Evolutionary conservation across 2,888 invertebrate species (phyloP), one percentile per base, ranked within the genome.

Genomic region (Phyto melanocephala): DNA sequence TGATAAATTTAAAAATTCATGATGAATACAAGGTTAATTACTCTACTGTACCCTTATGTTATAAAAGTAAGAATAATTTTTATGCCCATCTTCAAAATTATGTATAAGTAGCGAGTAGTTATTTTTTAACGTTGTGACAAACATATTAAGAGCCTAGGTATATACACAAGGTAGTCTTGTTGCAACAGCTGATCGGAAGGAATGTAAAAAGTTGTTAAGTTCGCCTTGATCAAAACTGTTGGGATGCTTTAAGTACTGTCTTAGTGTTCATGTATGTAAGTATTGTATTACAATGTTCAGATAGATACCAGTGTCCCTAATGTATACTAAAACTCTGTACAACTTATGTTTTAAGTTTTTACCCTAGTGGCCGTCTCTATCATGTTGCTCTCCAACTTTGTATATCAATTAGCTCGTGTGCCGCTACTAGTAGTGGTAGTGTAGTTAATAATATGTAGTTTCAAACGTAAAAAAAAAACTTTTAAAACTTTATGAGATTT

Each of bases 401-500:
- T 42, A 40, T 68, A 68, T 68, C 60, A 68, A 77, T 60, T 68
- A 60, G 42, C 50, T 74, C 15, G 17, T 68, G 52, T n/a, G 37
- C n/a, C 40, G 33, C 42, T 37, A 28, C 15, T 7, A 20, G 42
- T 45, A 56, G 15, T 40, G 15, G 8, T 15, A 33, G 15, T 10
- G 47, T n/a, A 56, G 17, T 47, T 47, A 60, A 20, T n/a, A n/a
- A n/a, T n/a, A n/a, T n/a, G 4, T 28, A 28, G 28, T 28, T 28
- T 6, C 28, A 28, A 3, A 28, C 3, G 28, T 28, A 28, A 28
- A 52, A n/a, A 50, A 42, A 52, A 45, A 60, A 33, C 11, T 20
- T 33, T 28, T 10, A 62, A 58, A 58, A 60, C 24, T 60, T 60
- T 40, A 50, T 33, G 28, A 75, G 74, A 81, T 75, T 81, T 81